Conservation (phyloP, 2,888 invertebrate species). For the Polymixis flavicincta region DNA sequence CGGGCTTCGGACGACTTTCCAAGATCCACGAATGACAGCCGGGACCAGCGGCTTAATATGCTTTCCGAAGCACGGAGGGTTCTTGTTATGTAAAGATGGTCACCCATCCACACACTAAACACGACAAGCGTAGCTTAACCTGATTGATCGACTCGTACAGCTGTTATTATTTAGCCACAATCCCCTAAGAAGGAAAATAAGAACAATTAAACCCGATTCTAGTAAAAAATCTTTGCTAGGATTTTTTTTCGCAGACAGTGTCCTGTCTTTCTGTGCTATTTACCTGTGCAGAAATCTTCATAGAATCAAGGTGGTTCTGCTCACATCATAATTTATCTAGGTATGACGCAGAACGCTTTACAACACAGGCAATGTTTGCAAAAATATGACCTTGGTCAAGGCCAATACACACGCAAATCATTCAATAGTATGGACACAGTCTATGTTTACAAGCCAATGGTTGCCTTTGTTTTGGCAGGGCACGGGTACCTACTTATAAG, state of each 20-base stretch:
- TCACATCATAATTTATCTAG: conserved; percentile 15
- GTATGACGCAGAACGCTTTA: conserved; percentile 39
- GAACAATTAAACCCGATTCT: background rate
- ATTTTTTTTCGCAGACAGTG: background rate
- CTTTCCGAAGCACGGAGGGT: too few species aligned
- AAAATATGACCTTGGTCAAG: conserved; percentile 41
- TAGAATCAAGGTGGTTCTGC: background rate
- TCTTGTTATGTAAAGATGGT: too few species aligned
- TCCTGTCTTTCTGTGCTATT: background rate
- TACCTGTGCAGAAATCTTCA: background rate
- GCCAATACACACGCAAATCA: conserved; percentile 34
- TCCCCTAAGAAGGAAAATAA: background rate
- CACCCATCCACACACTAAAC: too few species aligned
- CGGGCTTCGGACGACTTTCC: too few species aligned
- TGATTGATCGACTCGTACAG: too few species aligned
- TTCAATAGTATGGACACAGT: conserved; percentile 32
- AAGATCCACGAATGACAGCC: too few species aligned
- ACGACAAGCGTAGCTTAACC: too few species aligned
- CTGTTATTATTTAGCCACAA: too few species aligned
- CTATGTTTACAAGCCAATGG: conserved; percentile 36
- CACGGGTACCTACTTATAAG: conserved; percentile 7
- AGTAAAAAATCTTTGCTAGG: background rate
- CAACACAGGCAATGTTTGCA: conserved; percentile 26
- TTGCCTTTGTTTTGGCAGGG: conserved; percentile 32
- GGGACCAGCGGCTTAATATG: too few species aligned